Evolutionary conservation across 2,888 invertebrate species (phyloP).

Genomic region (Ornithoptera alexandrae): DNA sequence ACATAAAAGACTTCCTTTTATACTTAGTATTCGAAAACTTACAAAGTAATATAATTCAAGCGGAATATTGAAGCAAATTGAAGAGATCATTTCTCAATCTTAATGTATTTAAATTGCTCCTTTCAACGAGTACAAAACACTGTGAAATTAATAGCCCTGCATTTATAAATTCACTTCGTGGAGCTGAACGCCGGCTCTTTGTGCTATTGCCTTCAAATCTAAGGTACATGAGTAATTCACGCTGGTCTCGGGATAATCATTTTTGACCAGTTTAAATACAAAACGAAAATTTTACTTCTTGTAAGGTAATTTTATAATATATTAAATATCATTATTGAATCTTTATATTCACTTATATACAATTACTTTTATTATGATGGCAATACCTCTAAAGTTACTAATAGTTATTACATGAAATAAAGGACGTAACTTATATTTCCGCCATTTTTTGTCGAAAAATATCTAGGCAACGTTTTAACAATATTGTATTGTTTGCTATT

Average conservation of each 20-base stretch:
- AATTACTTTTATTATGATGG: too few species aligned
- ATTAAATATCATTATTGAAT: too few species aligned
- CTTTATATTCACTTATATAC: not conserved
- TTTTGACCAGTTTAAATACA: not conserved
- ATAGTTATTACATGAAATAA: too few species aligned
- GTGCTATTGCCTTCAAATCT: slow-evolving; percentile 28
- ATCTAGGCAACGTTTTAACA: too few species aligned
- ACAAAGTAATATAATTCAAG: slow-evolving; percentile 27
- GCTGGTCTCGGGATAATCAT: slow-evolving; percentile 6
- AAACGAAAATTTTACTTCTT: not conserved
- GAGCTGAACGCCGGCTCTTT: slow-evolving; percentile 26
- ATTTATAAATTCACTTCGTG: slow-evolving; percentile 30
- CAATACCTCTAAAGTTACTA: too few species aligned
- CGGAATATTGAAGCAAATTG: slow-evolving; percentile 31
- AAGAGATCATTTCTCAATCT: slow-evolving; percentile 32
- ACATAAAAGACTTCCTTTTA: slow-evolving; percentile 8
- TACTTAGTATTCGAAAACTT: slow-evolving; percentile 17
- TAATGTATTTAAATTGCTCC: slow-evolving; percentile 32
- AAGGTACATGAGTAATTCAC: slow-evolving; percentile 28
- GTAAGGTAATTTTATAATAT: not conserved
- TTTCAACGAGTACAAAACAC: slow-evolving; percentile 31
- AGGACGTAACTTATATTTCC: too few species aligned
- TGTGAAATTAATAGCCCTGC: slow-evolving; percentile 31
- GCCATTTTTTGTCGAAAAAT: too few species aligned
- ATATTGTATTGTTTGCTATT: too few species aligned